Conservation (phyloP, 2,113 vertebrate genomes). For the Dicerorhinus sumatrensis region DNA sequence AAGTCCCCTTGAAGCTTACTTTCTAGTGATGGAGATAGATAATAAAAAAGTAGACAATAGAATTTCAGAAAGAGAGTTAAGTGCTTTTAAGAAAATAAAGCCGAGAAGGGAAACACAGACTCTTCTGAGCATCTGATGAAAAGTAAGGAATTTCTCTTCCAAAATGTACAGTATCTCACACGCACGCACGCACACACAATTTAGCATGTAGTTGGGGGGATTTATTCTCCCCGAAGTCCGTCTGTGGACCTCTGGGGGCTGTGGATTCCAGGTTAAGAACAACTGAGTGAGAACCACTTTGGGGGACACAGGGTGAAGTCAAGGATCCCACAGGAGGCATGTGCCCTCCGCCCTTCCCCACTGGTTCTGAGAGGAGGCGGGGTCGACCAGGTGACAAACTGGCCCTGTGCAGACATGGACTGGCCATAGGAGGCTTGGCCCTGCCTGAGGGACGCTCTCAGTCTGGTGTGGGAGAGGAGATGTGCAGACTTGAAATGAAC, state of each 20-base stretch:
- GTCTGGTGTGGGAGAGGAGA: not conserved
- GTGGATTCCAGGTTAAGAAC: not conserved
- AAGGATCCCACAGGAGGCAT: rapidly evolving
- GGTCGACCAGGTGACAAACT: not conserved
- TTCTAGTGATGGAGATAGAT: not conserved
- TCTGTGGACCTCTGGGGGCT: not conserved
- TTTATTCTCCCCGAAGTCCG: not conserved
- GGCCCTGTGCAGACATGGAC: not conserved
- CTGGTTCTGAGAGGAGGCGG: not conserved
- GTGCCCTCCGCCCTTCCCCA: rapidly evolving
- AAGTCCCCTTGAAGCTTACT: not conserved
- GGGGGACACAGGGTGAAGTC: not conserved
- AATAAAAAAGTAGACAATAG: not conserved
- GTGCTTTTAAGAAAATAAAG: not conserved
- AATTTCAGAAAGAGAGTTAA: not conserved
- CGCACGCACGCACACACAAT: rapidly evolving
- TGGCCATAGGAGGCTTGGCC: rapidly evolving
- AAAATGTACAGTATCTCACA: not conserved
- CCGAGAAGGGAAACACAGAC: not conserved
- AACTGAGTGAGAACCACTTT: not conserved
- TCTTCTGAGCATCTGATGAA: not conserved
- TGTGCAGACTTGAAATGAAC: not conserved
- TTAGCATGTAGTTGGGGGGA: not conserved
- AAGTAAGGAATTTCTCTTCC: not conserved
- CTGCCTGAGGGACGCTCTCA: not conserved